Evolutionary conservation across 1,140 invertebrate species (phyloP).

Genomic region (Drosophila insularis): DNA sequence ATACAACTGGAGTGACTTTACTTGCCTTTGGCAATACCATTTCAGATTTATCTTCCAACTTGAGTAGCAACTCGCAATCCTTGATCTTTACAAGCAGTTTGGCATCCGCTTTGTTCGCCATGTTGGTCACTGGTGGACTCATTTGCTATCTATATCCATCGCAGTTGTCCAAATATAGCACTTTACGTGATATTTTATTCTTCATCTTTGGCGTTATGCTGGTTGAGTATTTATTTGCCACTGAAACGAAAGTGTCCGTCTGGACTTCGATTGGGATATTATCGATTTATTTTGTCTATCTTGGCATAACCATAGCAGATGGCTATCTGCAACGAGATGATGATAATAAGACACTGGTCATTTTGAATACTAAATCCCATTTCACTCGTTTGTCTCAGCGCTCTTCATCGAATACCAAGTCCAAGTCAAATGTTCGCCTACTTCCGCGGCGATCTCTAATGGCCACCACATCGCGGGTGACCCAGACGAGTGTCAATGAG

Average conservation of each 20-base stretch:
- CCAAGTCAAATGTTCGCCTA: not conserved
- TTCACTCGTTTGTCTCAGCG: not conserved
- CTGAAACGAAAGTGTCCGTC: not conserved
- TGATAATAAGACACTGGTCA: not conserved
- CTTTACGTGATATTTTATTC: not conserved
- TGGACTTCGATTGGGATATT: not conserved
- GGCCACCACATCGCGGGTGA: not conserved
- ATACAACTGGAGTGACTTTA: not conserved
- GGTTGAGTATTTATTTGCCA: not conserved
- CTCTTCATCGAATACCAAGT: not conserved
- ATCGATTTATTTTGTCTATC: not conserved
- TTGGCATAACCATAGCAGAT: not conserved
- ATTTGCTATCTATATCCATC: conserved; percentile 1
- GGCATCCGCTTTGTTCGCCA: not conserved
- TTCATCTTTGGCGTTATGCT: not conserved
- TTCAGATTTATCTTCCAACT: not conserved
- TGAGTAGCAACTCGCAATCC: not conserved
- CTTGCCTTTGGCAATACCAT: conserved; percentile 1
- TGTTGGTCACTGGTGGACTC: not conserved
- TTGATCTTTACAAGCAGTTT: not conserved
- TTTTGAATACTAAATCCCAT: not conserved
- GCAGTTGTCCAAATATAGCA: not conserved
- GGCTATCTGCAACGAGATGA: not conserved
- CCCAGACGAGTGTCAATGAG: not conserved
- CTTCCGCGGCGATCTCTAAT: not conserved